Percentiles rank a stretch among this genome's conserved stretches.
Evolutionary conservation across 2,888 invertebrate species (phyloP).

Genomic region (Tetramorium bicarinatum): DNA sequence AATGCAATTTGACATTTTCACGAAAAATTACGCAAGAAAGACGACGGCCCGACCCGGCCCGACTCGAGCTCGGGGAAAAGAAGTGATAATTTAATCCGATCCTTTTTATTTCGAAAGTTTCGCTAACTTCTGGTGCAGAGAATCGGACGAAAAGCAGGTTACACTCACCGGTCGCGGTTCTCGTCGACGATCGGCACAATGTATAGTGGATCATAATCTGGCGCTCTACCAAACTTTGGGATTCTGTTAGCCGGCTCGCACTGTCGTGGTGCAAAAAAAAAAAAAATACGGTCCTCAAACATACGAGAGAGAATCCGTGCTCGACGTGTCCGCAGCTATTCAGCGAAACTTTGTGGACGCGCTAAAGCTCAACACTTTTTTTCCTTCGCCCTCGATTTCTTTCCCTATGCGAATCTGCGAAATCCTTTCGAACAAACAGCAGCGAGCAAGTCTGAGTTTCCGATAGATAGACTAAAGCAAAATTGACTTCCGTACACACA

Average conservation of each 20-base stretch:
- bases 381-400: conserved; percentile 41
- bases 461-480: conserved; percentile 7
- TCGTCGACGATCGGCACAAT: conserved; percentile 72
- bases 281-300: conserved; percentile 80
- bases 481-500: conserved; percentile 18
- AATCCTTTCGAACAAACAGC: conserved; percentile 30
- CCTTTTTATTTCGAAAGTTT: conserved; percentile 66
- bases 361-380: conserved; percentile 56
- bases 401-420: conserved; percentile 26
- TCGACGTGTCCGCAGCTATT: conserved; percentile 64
- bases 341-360: conserved; percentile 62
- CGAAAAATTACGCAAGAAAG: conserved; percentile 35
- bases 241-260: conserved; percentile 78
- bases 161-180: conserved; percentile 51
- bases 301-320: conserved; percentile 69
- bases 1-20: conserved; percentile 2
- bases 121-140: conserved; percentile 67
- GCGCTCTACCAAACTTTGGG: conserved; percentile 79
- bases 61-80: conserved; percentile 22
- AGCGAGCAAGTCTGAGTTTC: conserved; percentile 23
- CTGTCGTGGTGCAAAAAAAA: conserved; percentile 71
- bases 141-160: conserved; percentile 68
- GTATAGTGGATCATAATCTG: conserved; percentile 80
- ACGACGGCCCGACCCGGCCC: no score
- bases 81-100: conserved; percentile 51